Conservation (phyloP, 30 jellyfish, hydroid and myxozoan species). For the Pseudorhiza aurosa region DNA sequence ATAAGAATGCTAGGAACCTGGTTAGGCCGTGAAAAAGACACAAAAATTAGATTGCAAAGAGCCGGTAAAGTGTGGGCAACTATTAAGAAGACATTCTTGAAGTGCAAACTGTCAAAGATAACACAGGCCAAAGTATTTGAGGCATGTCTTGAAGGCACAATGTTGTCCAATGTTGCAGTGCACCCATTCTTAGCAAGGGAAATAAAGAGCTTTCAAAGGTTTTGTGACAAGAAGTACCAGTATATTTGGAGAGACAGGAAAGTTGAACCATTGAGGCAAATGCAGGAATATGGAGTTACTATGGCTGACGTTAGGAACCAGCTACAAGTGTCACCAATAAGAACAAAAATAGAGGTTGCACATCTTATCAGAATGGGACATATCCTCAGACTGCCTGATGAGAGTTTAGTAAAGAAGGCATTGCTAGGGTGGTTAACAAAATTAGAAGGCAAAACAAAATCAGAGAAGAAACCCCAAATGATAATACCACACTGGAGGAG, state of each 20-base stretch:
- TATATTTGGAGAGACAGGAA: background rate
- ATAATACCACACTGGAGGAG: no score
- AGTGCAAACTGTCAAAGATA: background rate
- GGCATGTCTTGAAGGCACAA: background rate
- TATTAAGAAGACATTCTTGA: background rate
- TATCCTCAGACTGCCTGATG: background rate
- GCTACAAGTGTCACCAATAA: background rate
- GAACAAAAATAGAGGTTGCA: background rate
- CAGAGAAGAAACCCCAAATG: no score
- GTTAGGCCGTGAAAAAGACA: background rate
- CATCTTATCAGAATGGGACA: conserved; percentile 4
- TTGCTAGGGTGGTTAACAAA: no score
- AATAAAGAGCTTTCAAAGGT: background rate
- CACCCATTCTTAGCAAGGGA: background rate
- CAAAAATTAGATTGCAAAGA: background rate
- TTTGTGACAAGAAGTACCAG: background rate
- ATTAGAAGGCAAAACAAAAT: no score
- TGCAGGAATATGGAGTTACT: background rate
- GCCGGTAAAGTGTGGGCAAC: background rate
- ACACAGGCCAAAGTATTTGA: background rate
- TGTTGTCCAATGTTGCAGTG: background rate
- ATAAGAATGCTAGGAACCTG: background rate
- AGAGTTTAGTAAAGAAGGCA: no score
- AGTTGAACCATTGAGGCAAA: conserved; percentile 2
- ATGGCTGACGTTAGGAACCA: background rate